Conservation (phyloP, 2,113 vertebrate genomes). For the Lophotis ruficrista region DNA sequence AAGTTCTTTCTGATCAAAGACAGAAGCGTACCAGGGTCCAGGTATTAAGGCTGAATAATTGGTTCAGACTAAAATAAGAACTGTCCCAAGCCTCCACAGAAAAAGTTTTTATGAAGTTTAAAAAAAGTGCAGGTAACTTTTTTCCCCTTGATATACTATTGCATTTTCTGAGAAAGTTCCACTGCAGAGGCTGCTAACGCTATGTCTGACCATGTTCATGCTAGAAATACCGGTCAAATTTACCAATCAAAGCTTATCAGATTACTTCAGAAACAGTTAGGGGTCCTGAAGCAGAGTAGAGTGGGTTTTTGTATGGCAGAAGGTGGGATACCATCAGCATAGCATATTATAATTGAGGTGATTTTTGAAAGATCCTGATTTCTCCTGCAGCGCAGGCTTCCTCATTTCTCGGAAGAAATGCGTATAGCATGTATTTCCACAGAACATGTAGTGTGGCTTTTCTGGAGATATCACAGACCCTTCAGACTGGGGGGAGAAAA, state of each 20-base stretch:
- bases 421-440: background rate
- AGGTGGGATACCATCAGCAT: background rate
- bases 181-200: background rate
- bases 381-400: background rate
- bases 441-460: background rate
- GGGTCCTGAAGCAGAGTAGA: background rate
- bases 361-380: background rate
- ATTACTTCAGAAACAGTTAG: background rate
- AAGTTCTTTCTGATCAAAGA: conserved; percentile 70
- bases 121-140: conserved; percentile 16
- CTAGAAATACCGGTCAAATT: background rate
- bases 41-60: conserved; percentile 67
- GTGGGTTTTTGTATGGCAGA: background rate
- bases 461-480: background rate
- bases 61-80: conserved; percentile 67
- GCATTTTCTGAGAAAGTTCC: background rate
- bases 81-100: conserved; percentile 49
- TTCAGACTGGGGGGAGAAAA: background rate
- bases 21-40: conserved; percentile 57
- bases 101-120: conserved; percentile 40
- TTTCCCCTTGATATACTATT: background rate
- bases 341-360: background rate
- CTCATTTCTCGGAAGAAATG: background rate
- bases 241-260: background rate
- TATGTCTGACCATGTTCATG: background rate